Percentiles rank a stretch among this genome's conserved stretches.
phyloP scores from a whole-genome alignment of 2,888 invertebrate species.

The Sacculina carcini region DNA sequence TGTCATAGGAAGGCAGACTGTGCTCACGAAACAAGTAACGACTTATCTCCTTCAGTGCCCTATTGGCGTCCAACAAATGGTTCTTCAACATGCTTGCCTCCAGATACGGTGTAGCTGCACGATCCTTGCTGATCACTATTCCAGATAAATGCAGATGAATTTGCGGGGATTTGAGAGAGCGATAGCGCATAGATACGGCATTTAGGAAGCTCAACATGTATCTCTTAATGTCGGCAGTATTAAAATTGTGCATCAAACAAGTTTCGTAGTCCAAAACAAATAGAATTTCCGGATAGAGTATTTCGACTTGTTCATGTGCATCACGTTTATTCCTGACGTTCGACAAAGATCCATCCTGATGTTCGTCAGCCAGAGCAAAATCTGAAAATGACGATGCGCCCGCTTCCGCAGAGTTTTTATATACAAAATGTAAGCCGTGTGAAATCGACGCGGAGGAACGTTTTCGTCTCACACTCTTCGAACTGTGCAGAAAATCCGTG shows the following conservation, averaged over 20 bases:
- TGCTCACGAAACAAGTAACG: neutral
- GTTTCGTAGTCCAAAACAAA: neutral
- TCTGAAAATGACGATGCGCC: no score
- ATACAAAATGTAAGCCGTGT: neutral
- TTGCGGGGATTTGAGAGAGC: neutral
- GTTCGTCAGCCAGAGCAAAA: no score
- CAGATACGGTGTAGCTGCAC: neutral
- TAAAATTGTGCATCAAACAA: neutral
- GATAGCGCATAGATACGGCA: neutral
- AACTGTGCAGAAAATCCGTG: no score
- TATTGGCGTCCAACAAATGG: neutral
- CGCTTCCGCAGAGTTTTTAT: no score
- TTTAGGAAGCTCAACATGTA: constrained; percentile 1
- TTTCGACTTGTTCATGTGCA: no score
- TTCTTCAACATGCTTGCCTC: neutral
- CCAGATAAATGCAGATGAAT: constrained; percentile 1
- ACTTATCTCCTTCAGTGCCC: neutral
- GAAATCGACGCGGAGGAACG: neutral
- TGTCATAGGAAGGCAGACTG: neutral
- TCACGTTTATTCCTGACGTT: no score
- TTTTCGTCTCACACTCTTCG: neutral
- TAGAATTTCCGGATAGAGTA: constrained; percentile 3
- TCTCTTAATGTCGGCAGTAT: neutral
- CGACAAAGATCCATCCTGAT: no score
- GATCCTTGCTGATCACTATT: neutral